phyloP scores from a whole-genome alignment of 2,797 vertebrate species.

The Gymnocypris eckloni region DNA sequence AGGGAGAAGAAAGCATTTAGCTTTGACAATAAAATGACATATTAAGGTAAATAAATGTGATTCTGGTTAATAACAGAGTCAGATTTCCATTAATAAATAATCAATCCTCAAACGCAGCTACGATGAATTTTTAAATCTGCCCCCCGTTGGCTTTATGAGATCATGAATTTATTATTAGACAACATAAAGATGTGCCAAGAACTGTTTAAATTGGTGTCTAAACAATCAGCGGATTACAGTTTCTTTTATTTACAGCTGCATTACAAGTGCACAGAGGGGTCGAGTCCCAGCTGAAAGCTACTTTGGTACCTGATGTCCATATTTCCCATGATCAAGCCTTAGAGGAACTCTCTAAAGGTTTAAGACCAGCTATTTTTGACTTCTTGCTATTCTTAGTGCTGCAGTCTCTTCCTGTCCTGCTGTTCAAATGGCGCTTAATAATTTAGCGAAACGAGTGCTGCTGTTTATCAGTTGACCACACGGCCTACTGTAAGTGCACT shows the following conservation, averaged over 20 bases:
- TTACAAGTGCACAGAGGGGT: slow-evolving; percentile 14
- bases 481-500: slow-evolving; percentile 34
- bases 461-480: slow-evolving; percentile 50
- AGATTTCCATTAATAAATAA: slow-evolving; percentile 26
- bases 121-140: slow-evolving; percentile 18
- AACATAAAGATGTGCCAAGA: slow-evolving; percentile 25
- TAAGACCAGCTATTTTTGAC: slow-evolving; percentile 40
- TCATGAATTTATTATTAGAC: slow-evolving; percentile 41
- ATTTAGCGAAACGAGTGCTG: slow-evolving; percentile 54
- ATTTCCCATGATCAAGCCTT: slow-evolving; percentile 23
- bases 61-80: slow-evolving; percentile 8
- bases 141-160: slow-evolving; percentile 29
- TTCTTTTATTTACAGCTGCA: slow-evolving; percentile 30
- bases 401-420: slow-evolving; percentile 45
- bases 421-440: slow-evolving; percentile 55
- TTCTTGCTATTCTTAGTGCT: slow-evolving; percentile 49
- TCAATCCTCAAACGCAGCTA: slow-evolving; percentile 16
- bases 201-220: slow-evolving; percentile 21
- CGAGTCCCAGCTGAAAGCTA: slow-evolving; percentile 3
- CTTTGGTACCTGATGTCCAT: not conserved
- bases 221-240: slow-evolving; percentile 18
- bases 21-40: not conserved
- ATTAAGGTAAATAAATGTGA: slow-evolving; percentile 16
- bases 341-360: slow-evolving; percentile 25
- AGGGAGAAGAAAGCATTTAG: not conserved